Evolutionary conservation across 2,113 vertebrate species (phyloP).

Genomic region (Aptenodytes forsteri): DNA sequence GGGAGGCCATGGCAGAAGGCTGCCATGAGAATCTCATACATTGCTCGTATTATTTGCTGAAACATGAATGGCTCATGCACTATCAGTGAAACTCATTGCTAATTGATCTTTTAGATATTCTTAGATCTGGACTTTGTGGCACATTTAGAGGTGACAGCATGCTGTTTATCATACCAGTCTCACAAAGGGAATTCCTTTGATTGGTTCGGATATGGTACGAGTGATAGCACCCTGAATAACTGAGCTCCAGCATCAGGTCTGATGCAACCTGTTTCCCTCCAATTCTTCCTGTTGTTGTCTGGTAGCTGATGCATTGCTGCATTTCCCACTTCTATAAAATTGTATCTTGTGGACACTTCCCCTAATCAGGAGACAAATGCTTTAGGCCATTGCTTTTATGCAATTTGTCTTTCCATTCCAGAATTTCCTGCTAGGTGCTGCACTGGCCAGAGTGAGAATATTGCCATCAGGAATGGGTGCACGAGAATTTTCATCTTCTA

Average conservation of each 20-base stretch:
- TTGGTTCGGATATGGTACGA: neutral
- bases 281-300: neutral
- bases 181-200: neutral
- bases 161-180: neutral
- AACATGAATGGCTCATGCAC: neutral
- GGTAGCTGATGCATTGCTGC: neutral
- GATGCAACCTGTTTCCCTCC: neutral
- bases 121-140: neutral
- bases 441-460: neutral
- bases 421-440: neutral
- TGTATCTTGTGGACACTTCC: neutral
- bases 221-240: neutral
- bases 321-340: neutral
- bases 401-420: neutral
- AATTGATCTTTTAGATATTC: neutral
- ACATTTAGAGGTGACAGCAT: neutral
- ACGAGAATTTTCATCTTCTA: neutral
- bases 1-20: neutral
- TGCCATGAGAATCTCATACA: neutral
- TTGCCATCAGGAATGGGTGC: neutral
- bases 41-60: neutral
- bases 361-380: neutral
- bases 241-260: neutral
- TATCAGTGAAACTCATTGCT: neutral
- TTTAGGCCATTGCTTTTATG: neutral